phyloP scores from a whole-genome alignment of 2,888 invertebrate species.

The Dasysyrphus tricinctus region DNA sequence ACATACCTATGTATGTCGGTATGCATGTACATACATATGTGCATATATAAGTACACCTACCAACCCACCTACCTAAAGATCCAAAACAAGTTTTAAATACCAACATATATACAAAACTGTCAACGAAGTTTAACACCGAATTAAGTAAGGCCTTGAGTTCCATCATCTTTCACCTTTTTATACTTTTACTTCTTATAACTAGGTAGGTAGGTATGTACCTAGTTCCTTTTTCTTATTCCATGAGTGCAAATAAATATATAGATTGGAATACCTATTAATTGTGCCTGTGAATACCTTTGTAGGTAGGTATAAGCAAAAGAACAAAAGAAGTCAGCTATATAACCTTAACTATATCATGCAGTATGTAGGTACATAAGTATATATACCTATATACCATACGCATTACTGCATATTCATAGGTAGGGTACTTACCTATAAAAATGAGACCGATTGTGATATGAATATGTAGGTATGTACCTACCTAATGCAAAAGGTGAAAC shows the following conservation, averaged over 20 bases:
- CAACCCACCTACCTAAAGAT: constrained; percentile 16
- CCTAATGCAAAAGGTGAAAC: constrained; percentile 25
- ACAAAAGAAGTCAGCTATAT: neutral
- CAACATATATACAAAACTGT: constrained; percentile 29
- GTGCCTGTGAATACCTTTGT: neutral
- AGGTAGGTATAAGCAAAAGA: neutral
- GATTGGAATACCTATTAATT: neutral
- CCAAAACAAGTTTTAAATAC: constrained; percentile 46
- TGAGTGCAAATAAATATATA: constrained; percentile 21
- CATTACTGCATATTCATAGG: neutral
- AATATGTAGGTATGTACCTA: neutral
- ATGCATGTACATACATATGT: too few relatives aligned
- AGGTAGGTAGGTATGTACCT: neutral
- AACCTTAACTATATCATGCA: neutral
- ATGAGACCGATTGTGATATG: neutral
- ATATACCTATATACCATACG: neutral
- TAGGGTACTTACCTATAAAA: neutral
- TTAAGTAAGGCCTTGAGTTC: constrained; percentile 47
- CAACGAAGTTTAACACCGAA: constrained; percentile 23
- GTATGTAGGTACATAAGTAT: neutral
- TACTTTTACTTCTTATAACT: constrained; percentile 3
- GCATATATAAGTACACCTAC: too few relatives aligned
- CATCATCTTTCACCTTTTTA: constrained; percentile 52
- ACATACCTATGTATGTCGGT: neutral
- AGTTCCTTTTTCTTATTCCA: neutral